Evolutionary conservation across 92 coral and sea anemone genomes (phyloP).

Genomic region (Epizoanthus fatuus): DNA sequence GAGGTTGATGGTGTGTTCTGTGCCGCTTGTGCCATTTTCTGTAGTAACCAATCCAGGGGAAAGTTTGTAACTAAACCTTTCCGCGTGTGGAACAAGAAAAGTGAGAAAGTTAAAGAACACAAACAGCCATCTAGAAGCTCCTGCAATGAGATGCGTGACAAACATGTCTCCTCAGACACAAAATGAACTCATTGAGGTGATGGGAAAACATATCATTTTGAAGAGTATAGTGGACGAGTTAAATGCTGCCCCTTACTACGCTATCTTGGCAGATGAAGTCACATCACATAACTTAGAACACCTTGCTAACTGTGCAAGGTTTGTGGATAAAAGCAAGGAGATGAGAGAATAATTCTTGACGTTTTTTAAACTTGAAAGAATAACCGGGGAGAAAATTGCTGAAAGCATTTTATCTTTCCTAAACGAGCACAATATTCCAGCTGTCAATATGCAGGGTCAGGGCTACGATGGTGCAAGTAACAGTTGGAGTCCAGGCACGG

Average conservation of each 20-base stretch:
- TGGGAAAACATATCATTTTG: constrained; percentile 40
- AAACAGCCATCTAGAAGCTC: constrained; percentile 24
- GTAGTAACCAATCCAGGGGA: constrained; percentile 35
- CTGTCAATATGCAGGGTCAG: constrained; percentile 32
- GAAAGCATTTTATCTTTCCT: constrained; percentile 21
- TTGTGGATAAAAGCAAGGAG: neutral
- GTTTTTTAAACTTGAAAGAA: neutral
- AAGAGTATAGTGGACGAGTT: constrained; percentile 35
- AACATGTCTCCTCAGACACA: constrained; percentile 36
- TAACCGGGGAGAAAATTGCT: constrained; percentile 18
- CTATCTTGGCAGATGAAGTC: constrained; percentile 4
- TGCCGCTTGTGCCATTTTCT: constrained; percentile 48
- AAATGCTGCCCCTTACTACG: constrained; percentile 13
- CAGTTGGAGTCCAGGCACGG: constrained; percentile 38
- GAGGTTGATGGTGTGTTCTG: constrained; percentile 53
- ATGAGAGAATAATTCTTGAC: neutral
- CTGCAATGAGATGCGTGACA: neutral
- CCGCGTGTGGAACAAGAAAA: constrained; percentile 26
- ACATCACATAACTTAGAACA: constrained; percentile 9
- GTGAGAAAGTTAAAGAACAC: neutral
- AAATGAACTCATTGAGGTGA: constrained; percentile 31
- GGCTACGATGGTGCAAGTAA: constrained; percentile 52
- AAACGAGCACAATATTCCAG: constrained; percentile 3
- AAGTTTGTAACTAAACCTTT: constrained; percentile 30
- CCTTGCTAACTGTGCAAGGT: constrained; percentile 13